Conservation (phyloP, 37 sponge, comb jelly and placozoan species). For the Oscarella lobularis region DNA sequence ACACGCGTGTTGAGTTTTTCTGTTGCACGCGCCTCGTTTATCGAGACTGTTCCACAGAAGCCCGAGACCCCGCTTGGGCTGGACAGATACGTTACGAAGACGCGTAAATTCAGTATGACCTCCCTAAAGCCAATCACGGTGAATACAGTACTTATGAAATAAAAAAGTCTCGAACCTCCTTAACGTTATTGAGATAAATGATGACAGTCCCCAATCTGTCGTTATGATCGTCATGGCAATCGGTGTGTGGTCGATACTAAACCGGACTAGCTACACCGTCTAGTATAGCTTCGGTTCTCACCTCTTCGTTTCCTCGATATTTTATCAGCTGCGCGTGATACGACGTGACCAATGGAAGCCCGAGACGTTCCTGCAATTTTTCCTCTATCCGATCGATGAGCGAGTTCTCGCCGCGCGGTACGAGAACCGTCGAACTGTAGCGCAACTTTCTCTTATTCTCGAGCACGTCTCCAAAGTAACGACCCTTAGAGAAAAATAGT, state of each 20-base stretch:
- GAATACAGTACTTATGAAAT: neutral
- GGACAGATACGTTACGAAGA: too few species aligned
- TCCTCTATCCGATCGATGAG: neutral
- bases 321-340: constrained; percentile 6
- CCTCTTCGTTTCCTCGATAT: neutral
- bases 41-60: neutral
- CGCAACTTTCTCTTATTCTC: too few species aligned
- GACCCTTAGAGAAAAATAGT: too few species aligned
- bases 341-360: neutral
- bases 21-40: neutral
- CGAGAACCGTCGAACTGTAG: neutral
- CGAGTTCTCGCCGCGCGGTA: neutral
- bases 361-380: neutral
- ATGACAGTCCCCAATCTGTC: constrained; percentile 2
- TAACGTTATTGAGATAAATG: constrained; percentile 5
- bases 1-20: neutral
- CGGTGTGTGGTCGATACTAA: neutral
- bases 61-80: too few species aligned
- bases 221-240: neutral
- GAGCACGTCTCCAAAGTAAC: too few species aligned
- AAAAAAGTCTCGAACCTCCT: constrained; percentile 2
- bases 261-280: too few species aligned
- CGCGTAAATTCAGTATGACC: too few species aligned
- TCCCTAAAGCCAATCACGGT: too few species aligned
- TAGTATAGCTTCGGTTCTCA: neutral